phyloP scores from a whole-genome alignment of 23 tunicate species.

The Styela clava region DNA sequence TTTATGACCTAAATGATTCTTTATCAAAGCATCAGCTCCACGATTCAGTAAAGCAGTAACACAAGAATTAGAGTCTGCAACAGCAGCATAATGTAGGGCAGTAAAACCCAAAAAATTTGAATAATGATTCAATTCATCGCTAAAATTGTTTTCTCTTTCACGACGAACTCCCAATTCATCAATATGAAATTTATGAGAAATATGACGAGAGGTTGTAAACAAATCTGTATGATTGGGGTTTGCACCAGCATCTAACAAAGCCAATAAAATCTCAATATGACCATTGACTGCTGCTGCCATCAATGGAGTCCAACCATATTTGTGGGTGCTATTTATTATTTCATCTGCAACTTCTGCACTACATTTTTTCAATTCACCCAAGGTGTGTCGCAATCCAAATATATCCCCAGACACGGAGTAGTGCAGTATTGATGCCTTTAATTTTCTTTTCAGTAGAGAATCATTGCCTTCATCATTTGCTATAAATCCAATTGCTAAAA shows the following conservation, averaged over 20 bases:
- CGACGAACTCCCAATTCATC: slow-evolving; percentile 26
- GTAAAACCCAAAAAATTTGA: slow-evolving; percentile 85
- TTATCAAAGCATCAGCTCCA: slow-evolving; percentile 73
- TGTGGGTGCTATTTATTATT: slow-evolving; percentile 56
- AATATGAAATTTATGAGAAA: neutral
- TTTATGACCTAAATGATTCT: slow-evolving; percentile 63
- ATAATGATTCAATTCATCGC: slow-evolving; percentile 27
- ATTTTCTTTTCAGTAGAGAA: neutral
- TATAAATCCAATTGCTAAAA: slow-evolving; percentile 8
- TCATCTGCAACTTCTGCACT: slow-evolving; percentile 23
- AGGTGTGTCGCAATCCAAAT: slow-evolving; percentile 9
- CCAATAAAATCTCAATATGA: slow-evolving; percentile 11
- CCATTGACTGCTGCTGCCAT: slow-evolving; percentile 75
- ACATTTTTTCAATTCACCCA: slow-evolving; percentile 14
- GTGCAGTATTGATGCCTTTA: slow-evolving; percentile 21
- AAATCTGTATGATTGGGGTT: slow-evolving; percentile 77
- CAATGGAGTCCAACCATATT: slow-evolving; percentile 90
- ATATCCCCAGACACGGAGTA: slow-evolving; percentile 2
- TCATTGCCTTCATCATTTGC: neutral
- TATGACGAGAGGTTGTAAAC: slow-evolving; percentile 17
- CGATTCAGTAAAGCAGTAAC: slow-evolving; percentile 53
- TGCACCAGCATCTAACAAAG: slow-evolving; percentile 71
- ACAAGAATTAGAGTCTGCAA: slow-evolving; percentile 28
- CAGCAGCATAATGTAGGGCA: slow-evolving; percentile 88
- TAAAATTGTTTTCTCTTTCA: slow-evolving; percentile 62